Conservation (phyloP, 2,888 invertebrate species). For the Drosophila tripunctata region DNA sequence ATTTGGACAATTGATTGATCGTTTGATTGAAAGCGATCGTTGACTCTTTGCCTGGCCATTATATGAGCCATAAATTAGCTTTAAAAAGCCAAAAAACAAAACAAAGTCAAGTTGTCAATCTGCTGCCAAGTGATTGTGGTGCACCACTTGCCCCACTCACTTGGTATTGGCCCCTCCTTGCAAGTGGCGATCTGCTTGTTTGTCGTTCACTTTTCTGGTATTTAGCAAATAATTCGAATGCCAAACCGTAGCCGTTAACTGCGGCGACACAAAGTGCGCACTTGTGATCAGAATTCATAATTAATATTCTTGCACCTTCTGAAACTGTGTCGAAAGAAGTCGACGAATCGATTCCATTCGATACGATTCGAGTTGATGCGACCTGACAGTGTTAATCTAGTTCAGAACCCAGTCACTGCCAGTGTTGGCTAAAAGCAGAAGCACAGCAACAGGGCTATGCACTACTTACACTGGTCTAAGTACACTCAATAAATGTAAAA, state of each 20-base stretch:
- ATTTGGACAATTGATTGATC: background rate
- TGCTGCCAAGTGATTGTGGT: background rate
- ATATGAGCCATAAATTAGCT: slow-evolving; percentile 49
- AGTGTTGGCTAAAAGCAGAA: slow-evolving; percentile 4
- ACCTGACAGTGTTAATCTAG: slow-evolving; percentile 30
- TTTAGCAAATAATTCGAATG: slow-evolving; percentile 81
- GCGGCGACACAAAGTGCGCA: slow-evolving; percentile 82
- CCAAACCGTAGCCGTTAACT: slow-evolving; percentile 76
- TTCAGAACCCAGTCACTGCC: slow-evolving; percentile 15
- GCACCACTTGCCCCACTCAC: background rate
- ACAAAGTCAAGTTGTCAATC: slow-evolving; percentile 1
- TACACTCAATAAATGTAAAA: background rate
- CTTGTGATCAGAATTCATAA: slow-evolving; percentile 83
- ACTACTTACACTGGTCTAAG: slow-evolving; percentile 35
- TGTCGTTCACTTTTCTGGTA: slow-evolving; percentile 73
- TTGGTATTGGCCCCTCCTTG: background rate
- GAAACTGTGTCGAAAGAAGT: slow-evolving; percentile 44
- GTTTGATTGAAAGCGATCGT: slow-evolving; percentile 42
- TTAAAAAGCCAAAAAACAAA: slow-evolving; percentile 20
- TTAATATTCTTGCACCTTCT: slow-evolving; percentile 84
- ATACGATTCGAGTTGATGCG: too few relatives aligned
- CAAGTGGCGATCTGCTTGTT: slow-evolving; percentile 8
- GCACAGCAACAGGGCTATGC: slow-evolving; percentile 10
- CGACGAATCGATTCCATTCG: too few relatives aligned
- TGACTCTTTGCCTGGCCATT: slow-evolving; percentile 44